Conservation (phyloP, 2,888 invertebrate species). For the Onthophagus sagittarius region DNA sequence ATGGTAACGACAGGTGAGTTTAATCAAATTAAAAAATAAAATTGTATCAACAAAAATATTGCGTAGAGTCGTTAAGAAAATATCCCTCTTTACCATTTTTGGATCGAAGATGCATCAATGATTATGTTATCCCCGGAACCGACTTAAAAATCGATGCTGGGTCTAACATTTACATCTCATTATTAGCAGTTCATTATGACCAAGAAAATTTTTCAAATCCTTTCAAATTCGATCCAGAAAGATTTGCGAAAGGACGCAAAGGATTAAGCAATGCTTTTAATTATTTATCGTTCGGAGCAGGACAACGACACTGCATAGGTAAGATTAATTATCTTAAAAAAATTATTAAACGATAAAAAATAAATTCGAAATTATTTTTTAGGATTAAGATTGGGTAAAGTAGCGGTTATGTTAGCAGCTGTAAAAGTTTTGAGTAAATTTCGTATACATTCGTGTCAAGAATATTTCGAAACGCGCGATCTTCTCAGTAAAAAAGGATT, state of each 20-base stretch:
- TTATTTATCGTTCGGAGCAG: conserved; percentile 37
- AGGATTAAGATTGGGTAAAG: conserved; percentile 34
- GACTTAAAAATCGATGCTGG: conserved; percentile 36
- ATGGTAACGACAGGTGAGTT: neutral
- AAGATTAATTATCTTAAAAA: conserved; percentile 17
- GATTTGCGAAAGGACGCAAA: conserved; percentile 33
- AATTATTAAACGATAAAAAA: neutral
- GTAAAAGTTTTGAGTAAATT: conserved; percentile 24
- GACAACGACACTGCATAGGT: conserved; percentile 38
- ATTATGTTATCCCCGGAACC: conserved; percentile 33
- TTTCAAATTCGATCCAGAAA: conserved; percentile 35
- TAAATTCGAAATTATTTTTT: conserved; percentile 14
- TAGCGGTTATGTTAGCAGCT: conserved; percentile 30
- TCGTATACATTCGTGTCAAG: no score
- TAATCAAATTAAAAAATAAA: neutral
- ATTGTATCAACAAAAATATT: neutral
- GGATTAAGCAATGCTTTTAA: conserved; percentile 28
- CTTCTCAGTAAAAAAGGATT: no score
- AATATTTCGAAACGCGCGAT: no score
- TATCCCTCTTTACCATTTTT: conserved; percentile 39
- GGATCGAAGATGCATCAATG: conserved; percentile 31
- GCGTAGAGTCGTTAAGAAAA: conserved; percentile 43
- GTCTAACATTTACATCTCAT: conserved; percentile 36
- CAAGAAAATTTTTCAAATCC: conserved; percentile 38
- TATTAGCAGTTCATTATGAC: conserved; percentile 36